A percentile compares a stretch with the other conserved stretches of the same genome.
These are phyloP conservation scores for Sorex maritimensis DNA, from an alignment of 2,797 vertebrate species.

Conservation along the genomic window DNA sequence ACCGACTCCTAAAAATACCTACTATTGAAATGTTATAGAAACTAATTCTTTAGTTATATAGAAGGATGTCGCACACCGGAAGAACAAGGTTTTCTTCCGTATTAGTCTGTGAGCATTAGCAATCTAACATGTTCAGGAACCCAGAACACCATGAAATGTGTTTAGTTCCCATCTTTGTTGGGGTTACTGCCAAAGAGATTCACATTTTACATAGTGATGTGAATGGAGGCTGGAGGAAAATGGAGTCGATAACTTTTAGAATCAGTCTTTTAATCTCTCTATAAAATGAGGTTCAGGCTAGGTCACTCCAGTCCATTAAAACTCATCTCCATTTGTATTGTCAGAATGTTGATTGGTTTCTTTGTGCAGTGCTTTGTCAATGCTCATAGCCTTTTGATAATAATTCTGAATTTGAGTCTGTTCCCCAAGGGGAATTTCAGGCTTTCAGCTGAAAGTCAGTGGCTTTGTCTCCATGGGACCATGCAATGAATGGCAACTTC, in stretches of 20 bases:
- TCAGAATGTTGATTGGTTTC: background rate
- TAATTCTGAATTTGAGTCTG: conserved; percentile 26
- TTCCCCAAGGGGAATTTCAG: background rate
- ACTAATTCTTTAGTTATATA: conserved; percentile 54
- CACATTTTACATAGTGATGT: background rate
- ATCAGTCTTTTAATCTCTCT: conserved; percentile 1
- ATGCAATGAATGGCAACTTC: background rate
- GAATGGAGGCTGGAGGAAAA: background rate
- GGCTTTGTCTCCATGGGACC: background rate
- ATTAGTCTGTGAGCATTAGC: background rate
- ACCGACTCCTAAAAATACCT: conserved; percentile 71
- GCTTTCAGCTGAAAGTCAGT: background rate
- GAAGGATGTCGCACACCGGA: conserved; percentile 5
- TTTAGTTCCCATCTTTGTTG: background rate
- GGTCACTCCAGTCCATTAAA: conserved; percentile 9
- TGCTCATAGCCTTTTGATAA: background rate
- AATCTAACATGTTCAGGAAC: background rate
- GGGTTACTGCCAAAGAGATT: background rate
- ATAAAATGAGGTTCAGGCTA: background rate
- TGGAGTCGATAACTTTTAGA: background rate
- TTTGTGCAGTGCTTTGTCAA: background rate
- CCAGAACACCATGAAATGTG: background rate
- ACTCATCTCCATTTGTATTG: background rate
- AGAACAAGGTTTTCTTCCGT: background rate
- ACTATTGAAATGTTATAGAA: conserved; percentile 66